Percentiles rank a stretch among this genome's conserved stretches.
Conservation (phyloP, 2,113 vertebrate genomes). For the Kryptolebias marmoratus region DNA sequence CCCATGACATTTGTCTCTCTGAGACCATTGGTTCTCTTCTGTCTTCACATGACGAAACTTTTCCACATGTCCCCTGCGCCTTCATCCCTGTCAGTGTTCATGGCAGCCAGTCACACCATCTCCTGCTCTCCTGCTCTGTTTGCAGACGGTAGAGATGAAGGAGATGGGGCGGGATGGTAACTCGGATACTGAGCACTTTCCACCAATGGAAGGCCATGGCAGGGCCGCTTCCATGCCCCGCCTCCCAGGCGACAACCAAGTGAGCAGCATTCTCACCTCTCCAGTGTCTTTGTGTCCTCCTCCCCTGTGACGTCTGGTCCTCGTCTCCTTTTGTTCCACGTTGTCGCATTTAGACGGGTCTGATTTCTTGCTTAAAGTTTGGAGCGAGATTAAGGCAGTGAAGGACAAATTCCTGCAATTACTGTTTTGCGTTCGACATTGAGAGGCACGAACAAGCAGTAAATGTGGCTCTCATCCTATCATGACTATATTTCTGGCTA, state of each 20-base stretch:
- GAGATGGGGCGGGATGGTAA: slow-evolving; percentile 92
- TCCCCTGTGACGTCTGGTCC: slow-evolving; percentile 44
- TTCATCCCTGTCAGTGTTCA: slow-evolving; percentile 53
- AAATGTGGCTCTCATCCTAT: not conserved
- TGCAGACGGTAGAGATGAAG: slow-evolving; percentile 94
- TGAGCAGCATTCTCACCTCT: slow-evolving; percentile 86
- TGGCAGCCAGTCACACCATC: slow-evolving; percentile 75
- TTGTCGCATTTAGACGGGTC: slow-evolving; percentile 36
- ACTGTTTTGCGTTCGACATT: not conserved
- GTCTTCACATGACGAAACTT: slow-evolving; percentile 48
- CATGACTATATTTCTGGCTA: slow-evolving; percentile 15
- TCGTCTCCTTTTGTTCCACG: slow-evolving; percentile 32
- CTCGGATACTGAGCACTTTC: slow-evolving; percentile 92
- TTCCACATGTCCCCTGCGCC: slow-evolving; percentile 26
- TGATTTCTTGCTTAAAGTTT: slow-evolving; percentile 42
- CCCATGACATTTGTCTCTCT: slow-evolving; percentile 25
- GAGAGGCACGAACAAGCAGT: not conserved
- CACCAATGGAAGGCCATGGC: slow-evolving; percentile 93
- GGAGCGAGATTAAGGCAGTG: not conserved
- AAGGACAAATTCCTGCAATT: not conserved
- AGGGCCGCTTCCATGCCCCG: slow-evolving; percentile 96
- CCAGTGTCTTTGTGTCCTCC: slow-evolving; percentile 47
- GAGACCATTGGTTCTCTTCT: slow-evolving; percentile 45
- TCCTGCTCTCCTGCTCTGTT: slow-evolving; percentile 81
- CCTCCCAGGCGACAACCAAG: slow-evolving; percentile 95